A percentile compares a stretch with the other conserved stretches of the same genome.
Conservation (phyloP, 1,140 invertebrate genomes). For the Eubasilissa regina region DNA sequence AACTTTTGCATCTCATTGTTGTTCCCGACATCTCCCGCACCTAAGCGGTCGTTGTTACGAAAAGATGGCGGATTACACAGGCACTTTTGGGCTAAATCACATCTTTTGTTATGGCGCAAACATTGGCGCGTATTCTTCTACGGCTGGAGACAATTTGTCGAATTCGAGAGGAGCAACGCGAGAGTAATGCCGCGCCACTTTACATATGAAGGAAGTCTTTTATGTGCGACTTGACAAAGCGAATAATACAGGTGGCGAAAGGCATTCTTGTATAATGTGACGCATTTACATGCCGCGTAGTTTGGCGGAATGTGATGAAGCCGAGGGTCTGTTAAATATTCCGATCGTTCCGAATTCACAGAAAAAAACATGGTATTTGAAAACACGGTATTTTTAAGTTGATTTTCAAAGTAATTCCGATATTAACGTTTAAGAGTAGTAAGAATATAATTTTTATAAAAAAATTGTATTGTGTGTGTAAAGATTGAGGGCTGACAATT, state of each 20-base stretch:
- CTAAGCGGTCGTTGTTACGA: constrained; percentile 16
- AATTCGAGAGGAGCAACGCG: constrained; percentile 48
- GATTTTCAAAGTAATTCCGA: too few species aligned
- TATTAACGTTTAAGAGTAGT: too few species aligned
- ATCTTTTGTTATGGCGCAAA: constrained; percentile 50
- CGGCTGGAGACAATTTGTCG: constrained; percentile 55
- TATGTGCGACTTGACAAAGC: constrained; percentile 44
- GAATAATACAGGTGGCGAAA: constrained; percentile 45
- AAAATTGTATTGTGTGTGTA: too few species aligned
- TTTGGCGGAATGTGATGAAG: not conserved
- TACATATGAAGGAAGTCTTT: constrained; percentile 55
- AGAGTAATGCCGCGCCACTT: constrained; percentile 52
- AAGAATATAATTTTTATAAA: too few species aligned
- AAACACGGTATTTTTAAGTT: too few species aligned
- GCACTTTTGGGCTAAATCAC: constrained; percentile 51
- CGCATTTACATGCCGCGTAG: constrained; percentile 6
- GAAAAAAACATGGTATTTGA: too few species aligned
- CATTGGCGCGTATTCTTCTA: constrained; percentile 49
- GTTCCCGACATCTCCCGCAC: not conserved
- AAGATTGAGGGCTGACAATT: too few species aligned
- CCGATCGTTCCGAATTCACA: too few species aligned
- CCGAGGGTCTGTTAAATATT: not conserved
- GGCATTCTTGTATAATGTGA: constrained; percentile 19
- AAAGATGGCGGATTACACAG: constrained; percentile 33
- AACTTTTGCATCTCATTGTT: constrained; percentile 34